Conservation (phyloP, 2,797 vertebrate genomes). For the Aplochiton taeniatus region DNA sequence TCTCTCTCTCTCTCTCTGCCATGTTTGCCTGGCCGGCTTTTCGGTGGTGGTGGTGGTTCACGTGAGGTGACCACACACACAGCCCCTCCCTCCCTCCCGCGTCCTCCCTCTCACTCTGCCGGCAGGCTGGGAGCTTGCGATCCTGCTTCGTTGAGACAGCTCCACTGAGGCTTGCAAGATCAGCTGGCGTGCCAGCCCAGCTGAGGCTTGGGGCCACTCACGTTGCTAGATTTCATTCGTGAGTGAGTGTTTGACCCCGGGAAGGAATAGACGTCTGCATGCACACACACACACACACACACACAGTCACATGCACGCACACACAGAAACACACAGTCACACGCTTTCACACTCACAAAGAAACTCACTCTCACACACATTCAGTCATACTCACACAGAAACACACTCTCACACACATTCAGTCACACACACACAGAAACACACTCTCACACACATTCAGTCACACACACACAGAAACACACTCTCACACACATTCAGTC, state of each 20-base stretch:
- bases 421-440: slow-evolving; percentile 10
- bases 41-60: neutral
- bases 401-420: no score
- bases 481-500: slow-evolving; percentile 33
- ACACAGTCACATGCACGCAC: neutral
- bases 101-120: slow-evolving; percentile 21
- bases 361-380: neutral
- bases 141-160: slow-evolving; percentile 76
- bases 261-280: slow-evolving; percentile 57
- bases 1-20: no score
- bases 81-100: slow-evolving; percentile 13
- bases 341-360: slow-evolving; percentile 21
- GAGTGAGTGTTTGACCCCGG: slow-evolving; percentile 75
- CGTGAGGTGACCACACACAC: neutral
- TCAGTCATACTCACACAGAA: slow-evolving; percentile 10
- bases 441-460: slow-evolving; percentile 7
- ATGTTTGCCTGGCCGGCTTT: neutral
- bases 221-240: slow-evolving; percentile 77
- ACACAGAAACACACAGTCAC: slow-evolving; percentile 18
- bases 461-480: slow-evolving; percentile 8
- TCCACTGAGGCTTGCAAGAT: slow-evolving; percentile 81
- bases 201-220: slow-evolving; percentile 71
- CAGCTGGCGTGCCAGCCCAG: slow-evolving; percentile 74
- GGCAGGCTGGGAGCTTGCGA: slow-evolving; percentile 60
- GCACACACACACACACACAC: slow-evolving; percentile 27